These are phyloP conservation scores for Hyposoter didymator DNA, from an alignment of 2,888 invertebrate genomes.

Conservation along the genomic window DNA sequence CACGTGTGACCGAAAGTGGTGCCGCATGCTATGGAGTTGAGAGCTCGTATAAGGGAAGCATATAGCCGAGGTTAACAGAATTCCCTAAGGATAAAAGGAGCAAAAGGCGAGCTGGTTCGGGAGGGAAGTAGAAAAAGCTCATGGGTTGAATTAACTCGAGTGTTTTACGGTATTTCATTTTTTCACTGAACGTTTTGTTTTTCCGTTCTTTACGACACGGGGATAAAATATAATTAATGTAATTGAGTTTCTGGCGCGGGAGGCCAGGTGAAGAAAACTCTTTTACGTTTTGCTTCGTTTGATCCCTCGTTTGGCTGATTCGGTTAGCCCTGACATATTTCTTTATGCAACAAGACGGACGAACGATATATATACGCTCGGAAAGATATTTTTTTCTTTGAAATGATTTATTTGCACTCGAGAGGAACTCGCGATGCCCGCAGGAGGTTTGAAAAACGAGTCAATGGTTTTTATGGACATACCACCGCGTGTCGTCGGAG, in stretches of 20 bases:
- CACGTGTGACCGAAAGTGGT: constrained; percentile 47
- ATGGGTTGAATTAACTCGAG: constrained; percentile 25
- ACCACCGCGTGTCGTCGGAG: constrained; percentile 1
- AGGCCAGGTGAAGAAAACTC: not conserved
- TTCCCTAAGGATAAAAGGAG: constrained; percentile 14
- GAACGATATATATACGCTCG: not conserved
- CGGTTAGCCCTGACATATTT: not conserved
- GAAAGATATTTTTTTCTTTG: not conserved
- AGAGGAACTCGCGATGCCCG: not conserved
- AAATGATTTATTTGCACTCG: not conserved
- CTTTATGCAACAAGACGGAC: not conserved
- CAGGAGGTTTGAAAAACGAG: constrained; percentile 7
- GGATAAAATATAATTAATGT: constrained; percentile 51
- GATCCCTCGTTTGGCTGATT: constrained; percentile 2
- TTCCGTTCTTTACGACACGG: not conserved
- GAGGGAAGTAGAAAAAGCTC: not conserved
- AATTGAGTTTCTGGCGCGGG: constrained; percentile 38
- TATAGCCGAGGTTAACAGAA: not conserved
- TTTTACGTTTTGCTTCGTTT: not conserved
- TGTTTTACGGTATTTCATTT: constrained; percentile 1
- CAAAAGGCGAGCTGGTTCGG: not conserved
- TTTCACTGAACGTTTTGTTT: not conserved
- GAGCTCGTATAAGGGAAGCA: not conserved
- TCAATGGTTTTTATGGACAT: constrained; percentile 10
- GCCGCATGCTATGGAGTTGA: constrained; percentile 1